Base-by-base conservation (phyloP, 2,888 invertebrate genomes). In the Brachylomia viminalis region DNA sequence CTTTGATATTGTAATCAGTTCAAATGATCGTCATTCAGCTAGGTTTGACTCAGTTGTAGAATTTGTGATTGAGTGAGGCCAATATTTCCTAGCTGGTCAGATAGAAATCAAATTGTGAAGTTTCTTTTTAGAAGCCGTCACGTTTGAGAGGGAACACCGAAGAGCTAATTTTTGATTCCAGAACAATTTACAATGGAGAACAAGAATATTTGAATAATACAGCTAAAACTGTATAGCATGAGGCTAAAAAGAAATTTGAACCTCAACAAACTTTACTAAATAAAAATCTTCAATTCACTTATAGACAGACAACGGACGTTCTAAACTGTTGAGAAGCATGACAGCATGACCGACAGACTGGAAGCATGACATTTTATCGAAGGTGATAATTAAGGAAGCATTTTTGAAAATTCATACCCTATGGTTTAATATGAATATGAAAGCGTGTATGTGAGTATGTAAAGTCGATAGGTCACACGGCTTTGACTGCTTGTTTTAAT, bases 1-100 rank as follows among this genome's bases (percentile, higher is more conserved):
- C 15, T 70, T 77, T 47, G 6, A 62, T 62, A 49, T 33, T 75
- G 13, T 27, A 49, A 49, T 59, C 33, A 54, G 52, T 17, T 45
- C 45, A 45, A 38, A 62, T 47, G n/a, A 30, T 47, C 38, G 30
- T 62, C 10, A 27, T 74, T 42, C 6, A 56, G 17, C 15, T 23
- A 42, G 13, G 13, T 47, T 79, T 52, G 23, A 17, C 23, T 71
- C 15, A n/a, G 27, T 58, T 17, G 27, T 42, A 30, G 17, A 2
- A 23, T 76, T 42, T 33, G n/a, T 61, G 6, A 30, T 17, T 5
- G 11, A 1, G 4, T 17, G 38, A 30, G 33, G 0, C 20, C 0
- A 27, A 10, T 17, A 33, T 8, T 75, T 49, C 4, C 1, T 66
- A 67, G 10, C 30, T 23, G 17, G 5, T 8, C 10, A 1, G 4